Conservation (phyloP, 2,797 vertebrate genomes). For the Protosalanx chinensis region DNA sequence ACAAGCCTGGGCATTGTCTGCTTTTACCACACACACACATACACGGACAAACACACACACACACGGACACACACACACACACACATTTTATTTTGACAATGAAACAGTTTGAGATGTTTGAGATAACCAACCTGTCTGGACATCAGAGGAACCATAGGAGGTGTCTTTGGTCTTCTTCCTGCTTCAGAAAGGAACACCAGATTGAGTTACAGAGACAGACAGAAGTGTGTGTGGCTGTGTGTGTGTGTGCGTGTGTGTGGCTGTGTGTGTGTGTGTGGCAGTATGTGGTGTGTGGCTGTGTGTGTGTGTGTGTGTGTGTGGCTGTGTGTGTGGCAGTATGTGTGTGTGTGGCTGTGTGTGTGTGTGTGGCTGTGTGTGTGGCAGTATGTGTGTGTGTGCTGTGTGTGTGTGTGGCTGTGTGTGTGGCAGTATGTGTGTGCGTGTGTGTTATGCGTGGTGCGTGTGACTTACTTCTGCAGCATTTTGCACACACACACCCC, state of each 20-base stretch:
- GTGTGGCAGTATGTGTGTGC: constrained; percentile 3
- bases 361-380: constrained; percentile 7
- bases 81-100: constrained; percentile 7
- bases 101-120: neutral
- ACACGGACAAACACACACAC: constrained; percentile 5
- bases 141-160: constrained; percentile 68
- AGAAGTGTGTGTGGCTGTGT: constrained; percentile 4
- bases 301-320: constrained; percentile 8
- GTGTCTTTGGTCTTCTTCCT: constrained; percentile 79
- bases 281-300: constrained; percentile 15
- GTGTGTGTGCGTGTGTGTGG: neutral
- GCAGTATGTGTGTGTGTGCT: too few relatives aligned
- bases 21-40: constrained; percentile 11
- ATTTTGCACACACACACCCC: constrained; percentile 65
- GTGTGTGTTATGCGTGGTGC: constrained; percentile 19
- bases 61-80: constrained; percentile 2
- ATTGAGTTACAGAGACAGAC: constrained; percentile 11
- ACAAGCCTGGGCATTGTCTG: constrained; percentile 14
- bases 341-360: constrained; percentile 19
- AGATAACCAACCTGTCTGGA: constrained; percentile 72
- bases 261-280: neutral
- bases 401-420: neutral
- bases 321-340: neutral
- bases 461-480: constrained; percentile 66
- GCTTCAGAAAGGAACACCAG: constrained; percentile 12